phyloP scores from a whole-genome alignment of 1,140 invertebrate genomes.

The Pentalonia nigronervosa region DNA sequence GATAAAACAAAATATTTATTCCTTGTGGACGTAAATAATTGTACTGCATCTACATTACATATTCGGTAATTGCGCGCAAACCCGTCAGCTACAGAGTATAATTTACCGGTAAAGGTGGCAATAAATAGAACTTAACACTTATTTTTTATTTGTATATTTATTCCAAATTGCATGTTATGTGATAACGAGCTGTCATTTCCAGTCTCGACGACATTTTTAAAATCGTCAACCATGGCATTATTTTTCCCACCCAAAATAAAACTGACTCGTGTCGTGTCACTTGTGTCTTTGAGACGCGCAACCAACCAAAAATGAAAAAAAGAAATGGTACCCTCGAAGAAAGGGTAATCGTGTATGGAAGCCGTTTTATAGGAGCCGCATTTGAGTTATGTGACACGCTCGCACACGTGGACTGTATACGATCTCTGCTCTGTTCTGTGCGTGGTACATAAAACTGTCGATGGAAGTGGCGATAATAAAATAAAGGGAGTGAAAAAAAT shows the following conservation, averaged over 20 bases:
- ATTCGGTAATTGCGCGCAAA: not conserved
- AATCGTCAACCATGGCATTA: constrained; percentile 6
- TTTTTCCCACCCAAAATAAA: not conserved
- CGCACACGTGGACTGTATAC: constrained; percentile 24
- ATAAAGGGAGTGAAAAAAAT: constrained; percentile 25
- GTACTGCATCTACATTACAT: not conserved
- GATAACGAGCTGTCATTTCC: constrained; percentile 46
- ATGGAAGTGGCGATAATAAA: constrained; percentile 53
- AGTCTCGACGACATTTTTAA: not conserved
- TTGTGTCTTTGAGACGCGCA: not conserved
- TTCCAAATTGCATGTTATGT: not conserved
- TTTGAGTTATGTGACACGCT: constrained; percentile 26
- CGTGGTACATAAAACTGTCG: constrained; percentile 46
- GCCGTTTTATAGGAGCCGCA: not conserved
- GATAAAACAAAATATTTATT: not conserved
- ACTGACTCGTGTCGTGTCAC: not conserved
- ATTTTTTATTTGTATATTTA: constrained; percentile 39
- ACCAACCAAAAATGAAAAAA: not conserved
- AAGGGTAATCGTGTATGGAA: constrained; percentile 29
- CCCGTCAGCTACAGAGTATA: constrained; percentile 10
- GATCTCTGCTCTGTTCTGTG: not conserved
- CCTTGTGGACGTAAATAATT: not conserved
- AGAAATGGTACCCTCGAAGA: not conserved
- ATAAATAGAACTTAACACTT: constrained; percentile 36
- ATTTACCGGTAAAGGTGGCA: not conserved